phyloP scores from a whole-genome alignment of 2,797 vertebrate genomes.

The Oreochromis mossambicus region DNA sequence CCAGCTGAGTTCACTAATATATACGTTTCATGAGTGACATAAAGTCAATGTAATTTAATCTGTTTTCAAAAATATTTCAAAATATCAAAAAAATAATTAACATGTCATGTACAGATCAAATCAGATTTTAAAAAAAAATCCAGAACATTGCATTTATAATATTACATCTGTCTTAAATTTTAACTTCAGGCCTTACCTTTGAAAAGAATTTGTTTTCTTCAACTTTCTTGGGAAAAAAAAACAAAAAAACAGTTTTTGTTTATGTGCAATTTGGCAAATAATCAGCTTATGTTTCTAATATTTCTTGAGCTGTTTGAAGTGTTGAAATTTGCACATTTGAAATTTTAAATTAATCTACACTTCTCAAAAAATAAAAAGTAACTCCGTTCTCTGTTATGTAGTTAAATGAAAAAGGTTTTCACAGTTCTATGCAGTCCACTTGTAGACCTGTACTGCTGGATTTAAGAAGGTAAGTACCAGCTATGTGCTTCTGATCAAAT shows the following conservation, averaged over 20 bases:
- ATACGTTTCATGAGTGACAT: not conserved
- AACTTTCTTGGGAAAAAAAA: fast-evolving
- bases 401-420: not conserved
- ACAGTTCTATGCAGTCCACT: not conserved
- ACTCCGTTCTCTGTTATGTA: not conserved
- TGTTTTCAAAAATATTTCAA: not conserved
- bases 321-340: not conserved
- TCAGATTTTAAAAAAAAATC: no score
- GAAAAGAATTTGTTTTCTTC: not conserved
- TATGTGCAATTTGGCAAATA: not conserved
- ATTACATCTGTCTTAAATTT: not conserved
- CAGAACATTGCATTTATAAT: not conserved
- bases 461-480: not conserved
- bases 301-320: not conserved
- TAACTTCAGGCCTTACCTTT: not conserved
- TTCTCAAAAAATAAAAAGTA: not conserved
- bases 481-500: not conserved
- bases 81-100: not conserved
- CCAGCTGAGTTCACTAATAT: not conserved
- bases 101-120: not conserved
- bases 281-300: not conserved
- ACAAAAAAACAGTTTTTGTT: not conserved
- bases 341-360: not conserved
- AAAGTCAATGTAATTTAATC: not conserved
- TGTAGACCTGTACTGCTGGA: not conserved